Conservation (phyloP, 2,113 vertebrate species). For the Odocoileus virginianus region DNA sequence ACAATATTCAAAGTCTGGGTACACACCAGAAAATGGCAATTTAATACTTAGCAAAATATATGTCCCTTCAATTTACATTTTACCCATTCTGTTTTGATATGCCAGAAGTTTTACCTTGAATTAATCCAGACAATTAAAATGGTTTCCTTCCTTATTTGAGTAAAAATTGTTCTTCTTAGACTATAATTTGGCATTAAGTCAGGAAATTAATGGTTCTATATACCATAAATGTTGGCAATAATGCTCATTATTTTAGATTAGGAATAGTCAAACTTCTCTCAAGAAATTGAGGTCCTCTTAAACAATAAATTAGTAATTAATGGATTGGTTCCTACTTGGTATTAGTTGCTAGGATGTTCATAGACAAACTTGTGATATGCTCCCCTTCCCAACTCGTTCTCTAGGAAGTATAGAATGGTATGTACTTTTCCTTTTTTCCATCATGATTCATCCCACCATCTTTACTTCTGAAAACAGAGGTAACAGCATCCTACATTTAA, state of each 20-base stretch:
- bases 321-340: background rate
- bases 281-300: background rate
- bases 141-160: background rate
- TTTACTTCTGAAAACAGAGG: conserved; percentile 29
- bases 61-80: background rate
- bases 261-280: background rate
- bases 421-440: background rate
- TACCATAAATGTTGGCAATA: background rate
- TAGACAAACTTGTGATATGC: background rate
- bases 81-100: background rate
- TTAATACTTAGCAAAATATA: conserved; percentile 15
- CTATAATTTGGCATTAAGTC: background rate
- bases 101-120: background rate
- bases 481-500: background rate
- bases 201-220: background rate
- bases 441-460: background rate
- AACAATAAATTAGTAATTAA: background rate
- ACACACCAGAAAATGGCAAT: background rate
- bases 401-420: background rate
- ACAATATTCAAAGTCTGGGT: background rate
- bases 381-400: background rate
- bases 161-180: background rate
- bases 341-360: background rate
- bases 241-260: background rate
- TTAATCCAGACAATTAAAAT: background rate